A percentile compares a stretch with the other conserved stretches of the same genome.
These are phyloP conservation scores for Poeciliopsis paucimaculata DNA, from an alignment of 2,797 vertebrate genomes.

Conservation along the genomic window DNA sequence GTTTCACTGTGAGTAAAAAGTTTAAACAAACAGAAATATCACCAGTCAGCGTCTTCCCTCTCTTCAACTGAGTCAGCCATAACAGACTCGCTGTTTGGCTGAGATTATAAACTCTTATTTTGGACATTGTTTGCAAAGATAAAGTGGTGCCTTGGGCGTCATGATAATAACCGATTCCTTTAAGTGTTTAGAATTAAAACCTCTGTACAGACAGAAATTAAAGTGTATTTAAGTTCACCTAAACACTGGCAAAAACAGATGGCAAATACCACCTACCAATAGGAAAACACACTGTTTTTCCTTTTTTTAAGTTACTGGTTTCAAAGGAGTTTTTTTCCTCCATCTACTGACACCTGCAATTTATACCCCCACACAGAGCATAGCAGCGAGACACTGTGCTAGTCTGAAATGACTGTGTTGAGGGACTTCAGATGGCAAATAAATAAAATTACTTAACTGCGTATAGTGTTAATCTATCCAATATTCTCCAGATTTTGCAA, in stretches of 20 bases:
- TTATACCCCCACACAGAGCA: slow-evolving; percentile 6
- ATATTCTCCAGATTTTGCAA: not conserved
- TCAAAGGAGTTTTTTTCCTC: not conserved
- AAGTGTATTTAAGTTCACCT: slow-evolving; percentile 5
- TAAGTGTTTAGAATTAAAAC: slow-evolving; percentile 34
- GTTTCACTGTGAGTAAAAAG: slow-evolving; percentile 74
- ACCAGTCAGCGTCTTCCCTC: slow-evolving; percentile 77
- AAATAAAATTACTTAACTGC: not conserved
- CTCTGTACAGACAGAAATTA: slow-evolving; percentile 23
- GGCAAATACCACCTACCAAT: slow-evolving; percentile 1
- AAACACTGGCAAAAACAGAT: slow-evolving; percentile 12
- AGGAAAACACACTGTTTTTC: slow-evolving; percentile 9
- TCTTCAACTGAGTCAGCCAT: slow-evolving; percentile 56
- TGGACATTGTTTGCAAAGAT: slow-evolving; percentile 58
- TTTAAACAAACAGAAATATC: slow-evolving; percentile 84
- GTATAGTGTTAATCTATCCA: not conserved
- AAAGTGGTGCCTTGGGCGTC: slow-evolving; percentile 52
- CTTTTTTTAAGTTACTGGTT: not conserved
- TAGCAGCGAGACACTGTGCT: not conserved
- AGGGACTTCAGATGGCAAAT: not conserved
- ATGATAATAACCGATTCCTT: slow-evolving; percentile 43
- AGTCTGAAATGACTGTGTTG: not conserved
- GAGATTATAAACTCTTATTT: slow-evolving; percentile 74
- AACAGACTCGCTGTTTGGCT: slow-evolving; percentile 71
- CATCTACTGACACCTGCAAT: slow-evolving; percentile 7